These are phyloP conservation scores for Ataeniobius toweri DNA, from an alignment of 2,797 vertebrate genomes.

Conservation along the genomic window DNA sequence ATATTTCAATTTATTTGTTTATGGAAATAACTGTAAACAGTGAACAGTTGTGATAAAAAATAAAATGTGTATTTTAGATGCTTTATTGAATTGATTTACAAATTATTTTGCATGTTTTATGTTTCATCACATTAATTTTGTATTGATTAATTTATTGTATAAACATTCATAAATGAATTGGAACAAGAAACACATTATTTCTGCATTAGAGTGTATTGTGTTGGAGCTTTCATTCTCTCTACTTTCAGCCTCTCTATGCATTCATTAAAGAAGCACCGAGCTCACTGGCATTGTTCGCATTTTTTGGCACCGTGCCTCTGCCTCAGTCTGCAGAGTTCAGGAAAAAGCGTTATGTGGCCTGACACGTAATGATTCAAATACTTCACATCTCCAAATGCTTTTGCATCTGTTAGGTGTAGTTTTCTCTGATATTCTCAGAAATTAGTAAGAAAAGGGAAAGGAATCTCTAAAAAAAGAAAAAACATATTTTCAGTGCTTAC, in stretches of 20 bases:
- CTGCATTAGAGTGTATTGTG: slow-evolving; percentile 23
- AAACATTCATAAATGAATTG: neutral
- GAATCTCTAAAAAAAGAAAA: neutral
- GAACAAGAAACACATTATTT: neutral
- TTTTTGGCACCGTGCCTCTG: slow-evolving; percentile 41
- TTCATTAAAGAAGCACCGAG: slow-evolving; percentile 41
- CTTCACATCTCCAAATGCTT: slow-evolving; percentile 27
- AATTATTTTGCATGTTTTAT: neutral
- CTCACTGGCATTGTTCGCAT: slow-evolving; percentile 52
- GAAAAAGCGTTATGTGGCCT: slow-evolving; percentile 26
- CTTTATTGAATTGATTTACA: neutral
- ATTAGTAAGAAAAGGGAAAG: slow-evolving; percentile 9
- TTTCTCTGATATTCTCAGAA: slow-evolving; percentile 11
- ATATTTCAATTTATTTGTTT: neutral
- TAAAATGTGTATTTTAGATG: neutral
- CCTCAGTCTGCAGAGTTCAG: slow-evolving; percentile 35
- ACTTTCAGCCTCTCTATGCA: slow-evolving; percentile 35
- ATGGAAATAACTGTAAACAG: neutral
- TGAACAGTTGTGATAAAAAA: no score
- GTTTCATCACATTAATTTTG: neutral
- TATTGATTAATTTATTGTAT: neutral
- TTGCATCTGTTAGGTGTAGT: slow-evolving; percentile 15
- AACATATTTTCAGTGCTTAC: neutral
- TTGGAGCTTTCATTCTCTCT: slow-evolving; percentile 41
- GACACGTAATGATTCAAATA: slow-evolving; percentile 36